Base-by-base conservation (phyloP, 2,797 vertebrate genomes). In the Alosa sapidissima region DNA sequence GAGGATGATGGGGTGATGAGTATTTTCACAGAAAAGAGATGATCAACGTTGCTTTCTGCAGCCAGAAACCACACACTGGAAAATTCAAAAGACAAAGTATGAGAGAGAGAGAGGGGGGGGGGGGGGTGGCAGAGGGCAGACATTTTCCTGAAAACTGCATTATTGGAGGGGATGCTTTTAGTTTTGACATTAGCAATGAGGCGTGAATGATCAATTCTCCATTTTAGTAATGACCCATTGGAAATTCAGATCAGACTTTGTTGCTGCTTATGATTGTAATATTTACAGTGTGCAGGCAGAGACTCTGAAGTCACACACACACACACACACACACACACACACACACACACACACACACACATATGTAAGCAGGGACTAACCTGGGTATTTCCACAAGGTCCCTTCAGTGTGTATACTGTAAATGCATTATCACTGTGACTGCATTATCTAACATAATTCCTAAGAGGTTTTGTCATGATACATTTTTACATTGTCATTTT, bases 91-190 rank as follows among this genome's bases (percentile, higher is more conserved):
- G 19, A 58, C 19, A 58, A 21, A 58, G 19, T 5, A 58, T 21
- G 55, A 21, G 21, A 21, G 55, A 21, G 21, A 58, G 55, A 21
- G 13, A 55, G 16, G 55, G 55, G 24, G 28, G 60, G 21, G 16
- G 21, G 19, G 7, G 16, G 24, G 47, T 49, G 9, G 51, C 47
- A 81, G 75, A 36, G 58, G 19, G 48, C 14, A 68, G 45, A 45
- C 21, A 52, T 55, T 13, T 52, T 87, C 83, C 82, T 84, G 78
- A 87, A 82, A 87, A 84, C 49, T 55, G 51, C 47, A 51, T 58
- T 78, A 51, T 75, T 62, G 55, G 58, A 68, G 11, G 11, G 3
- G 62, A 75, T 68, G 52, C 45, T 83, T 83, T 87, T 62, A 62
- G 86, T 51, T 78, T 84, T 48, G 3, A 72, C 24, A 41, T 72